A percentile compares a stretch with the other conserved stretches of the same genome.
phyloP scores from a whole-genome alignment of 2,113 vertebrate species.

The cat (Felis catus) region F.catus_Fca126_mat1.0 CM031419.1:192082501-192083000 shows the following conservation, averaged over 20 bases:
- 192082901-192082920: slow-evolving; percentile 23
- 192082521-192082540: not conserved
- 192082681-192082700: not conserved
- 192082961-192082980: not conserved
- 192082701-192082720: not conserved
- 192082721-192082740: slow-evolving; percentile 49
- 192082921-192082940: not conserved
- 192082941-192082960: not conserved
- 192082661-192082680: not conserved
- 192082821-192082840: not conserved
- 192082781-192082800: not conserved
- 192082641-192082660: not conserved
- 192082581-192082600: not conserved
- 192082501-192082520: not conserved
- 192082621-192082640: not conserved
- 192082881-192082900: not conserved
- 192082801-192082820: not conserved
- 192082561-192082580: not conserved
- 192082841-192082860: not conserved
- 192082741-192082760: not conserved
- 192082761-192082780: not conserved
- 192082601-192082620: not conserved
- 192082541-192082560: not conserved
- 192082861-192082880: not conserved
- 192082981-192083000: not conserved